phyloP scores from a whole-genome alignment of 2,113 vertebrate genomes.

The Neolamprologus sp. region DNA sequence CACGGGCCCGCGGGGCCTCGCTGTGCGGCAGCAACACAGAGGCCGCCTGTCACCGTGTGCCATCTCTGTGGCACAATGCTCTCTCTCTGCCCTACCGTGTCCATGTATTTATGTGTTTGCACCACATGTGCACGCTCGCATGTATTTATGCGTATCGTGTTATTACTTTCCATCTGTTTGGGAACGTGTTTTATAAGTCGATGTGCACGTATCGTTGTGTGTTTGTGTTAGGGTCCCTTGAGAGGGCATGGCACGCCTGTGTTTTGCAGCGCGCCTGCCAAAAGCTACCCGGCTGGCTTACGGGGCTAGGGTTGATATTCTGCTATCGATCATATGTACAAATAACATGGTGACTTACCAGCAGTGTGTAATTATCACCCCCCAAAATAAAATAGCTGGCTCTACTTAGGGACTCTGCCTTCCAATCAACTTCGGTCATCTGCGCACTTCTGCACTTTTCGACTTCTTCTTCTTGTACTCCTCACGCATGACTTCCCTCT shows the following conservation, averaged over 20 bases:
- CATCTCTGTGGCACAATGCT: neutral
- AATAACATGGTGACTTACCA: slow-evolving; percentile 56
- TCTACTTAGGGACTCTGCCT: neutral
- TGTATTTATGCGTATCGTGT: neutral
- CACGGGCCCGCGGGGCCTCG: slow-evolving; percentile 32
- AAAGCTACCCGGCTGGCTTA: slow-evolving; percentile 7
- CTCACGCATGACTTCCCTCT: neutral
- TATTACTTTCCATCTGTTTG: neutral
- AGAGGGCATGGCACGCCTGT: slow-evolving; percentile 27
- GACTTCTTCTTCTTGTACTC: neutral
- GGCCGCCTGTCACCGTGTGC: slow-evolving; percentile 32
- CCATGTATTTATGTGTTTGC: neutral
- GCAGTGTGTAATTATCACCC: slow-evolving; percentile 63
- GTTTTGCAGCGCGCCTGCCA: slow-evolving; percentile 39
- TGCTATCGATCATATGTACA: slow-evolving; percentile 68
- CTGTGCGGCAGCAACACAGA: slow-evolving; percentile 33
- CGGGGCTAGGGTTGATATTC: slow-evolving; percentile 46
- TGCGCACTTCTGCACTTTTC: neutral
- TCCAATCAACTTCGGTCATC: slow-evolving; percentile 13
- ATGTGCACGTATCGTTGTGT: neutral
- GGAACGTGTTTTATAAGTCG: neutral
- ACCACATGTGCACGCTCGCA: neutral
- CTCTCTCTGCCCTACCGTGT: neutral
- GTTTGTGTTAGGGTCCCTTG: neutral
- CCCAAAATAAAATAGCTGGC: slow-evolving; percentile 60